These are phyloP conservation scores for Scomber scombrus DNA, from an alignment of 2,113 vertebrate species.

Conservation along the genomic window DNA sequence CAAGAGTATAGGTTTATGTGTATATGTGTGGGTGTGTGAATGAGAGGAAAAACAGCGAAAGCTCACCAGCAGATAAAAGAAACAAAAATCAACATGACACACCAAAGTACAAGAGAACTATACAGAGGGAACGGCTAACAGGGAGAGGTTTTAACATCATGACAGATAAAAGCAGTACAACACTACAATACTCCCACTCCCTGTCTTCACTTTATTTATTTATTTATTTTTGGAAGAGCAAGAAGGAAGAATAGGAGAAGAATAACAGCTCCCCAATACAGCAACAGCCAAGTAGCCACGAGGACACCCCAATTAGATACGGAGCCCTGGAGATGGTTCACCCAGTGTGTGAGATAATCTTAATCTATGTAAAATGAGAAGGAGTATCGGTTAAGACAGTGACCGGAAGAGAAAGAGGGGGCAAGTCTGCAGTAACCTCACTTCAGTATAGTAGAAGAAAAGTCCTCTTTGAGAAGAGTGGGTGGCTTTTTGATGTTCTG, in stretches of 20 bases:
- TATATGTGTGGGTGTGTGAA: background rate
- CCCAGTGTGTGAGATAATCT: background rate
- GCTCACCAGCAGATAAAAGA: conserved; percentile 46
- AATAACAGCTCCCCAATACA: background rate
- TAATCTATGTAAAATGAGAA: background rate
- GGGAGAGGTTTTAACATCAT: conserved; percentile 27
- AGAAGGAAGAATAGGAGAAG: background rate
- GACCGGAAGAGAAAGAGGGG: conserved; percentile 5
- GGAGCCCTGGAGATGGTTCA: background rate
- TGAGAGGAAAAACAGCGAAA: conserved; percentile 1
- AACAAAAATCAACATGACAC: conserved; percentile 42
- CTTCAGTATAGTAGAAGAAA: conserved; percentile 9
- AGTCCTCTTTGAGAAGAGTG: conserved; percentile 27
- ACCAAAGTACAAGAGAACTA: conserved; percentile 26
- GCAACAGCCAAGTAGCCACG: background rate
- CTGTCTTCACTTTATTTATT: conserved; percentile 18
- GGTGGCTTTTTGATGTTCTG: conserved; percentile 27
- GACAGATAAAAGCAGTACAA: conserved; percentile 48
- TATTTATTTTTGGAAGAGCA: conserved; percentile 2
- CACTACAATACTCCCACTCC: conserved; percentile 17
- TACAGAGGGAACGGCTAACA: conserved; percentile 19
- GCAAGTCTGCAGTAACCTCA: conserved; percentile 14
- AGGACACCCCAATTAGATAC: background rate
- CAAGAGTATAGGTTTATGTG: background rate
- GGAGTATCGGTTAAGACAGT: background rate